Conservation (phyloP, 1,140 invertebrate species). For the Trinorchestia longiramus region DNA sequence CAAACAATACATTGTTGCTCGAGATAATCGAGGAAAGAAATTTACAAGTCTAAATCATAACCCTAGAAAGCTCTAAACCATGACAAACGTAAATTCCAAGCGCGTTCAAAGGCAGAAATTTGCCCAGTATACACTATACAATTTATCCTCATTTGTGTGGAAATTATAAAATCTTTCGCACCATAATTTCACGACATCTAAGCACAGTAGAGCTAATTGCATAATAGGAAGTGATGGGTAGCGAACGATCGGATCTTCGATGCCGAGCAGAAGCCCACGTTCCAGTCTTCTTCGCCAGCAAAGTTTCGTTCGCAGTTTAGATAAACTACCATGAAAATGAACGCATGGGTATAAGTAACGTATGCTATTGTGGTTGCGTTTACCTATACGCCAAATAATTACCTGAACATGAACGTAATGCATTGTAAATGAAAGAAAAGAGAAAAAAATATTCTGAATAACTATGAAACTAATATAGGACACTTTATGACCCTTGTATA, state of each 20-base stretch:
- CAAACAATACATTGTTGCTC: neutral
- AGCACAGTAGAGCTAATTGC: constrained; percentile 39
- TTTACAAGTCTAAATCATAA: neutral
- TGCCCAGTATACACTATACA: neutral
- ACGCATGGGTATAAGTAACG: neutral
- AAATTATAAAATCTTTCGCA: neutral
- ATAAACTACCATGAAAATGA: neutral
- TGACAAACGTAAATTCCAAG: neutral
- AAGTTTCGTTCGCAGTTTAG: neutral
- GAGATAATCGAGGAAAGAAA: neutral
- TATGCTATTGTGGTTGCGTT: neutral
- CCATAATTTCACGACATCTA: neutral
- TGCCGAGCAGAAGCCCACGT: neutral
- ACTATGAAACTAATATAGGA: neutral
- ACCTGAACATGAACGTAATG: neutral
- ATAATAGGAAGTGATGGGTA: constrained; percentile 41
- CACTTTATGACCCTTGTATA: too few species aligned
- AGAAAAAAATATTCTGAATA: neutral
- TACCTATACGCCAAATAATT: neutral
- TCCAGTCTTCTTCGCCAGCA: neutral
- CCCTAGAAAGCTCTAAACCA: neutral
- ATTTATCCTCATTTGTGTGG: neutral
- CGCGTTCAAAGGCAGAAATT: neutral
- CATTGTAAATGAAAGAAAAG: neutral
- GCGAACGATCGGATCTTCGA: neutral